Percentiles rank a stretch among this genome's conserved stretches.
Evolutionary conservation across 2,797 vertebrate species (phyloP).

Genomic region (Danio kyathit): DNA sequence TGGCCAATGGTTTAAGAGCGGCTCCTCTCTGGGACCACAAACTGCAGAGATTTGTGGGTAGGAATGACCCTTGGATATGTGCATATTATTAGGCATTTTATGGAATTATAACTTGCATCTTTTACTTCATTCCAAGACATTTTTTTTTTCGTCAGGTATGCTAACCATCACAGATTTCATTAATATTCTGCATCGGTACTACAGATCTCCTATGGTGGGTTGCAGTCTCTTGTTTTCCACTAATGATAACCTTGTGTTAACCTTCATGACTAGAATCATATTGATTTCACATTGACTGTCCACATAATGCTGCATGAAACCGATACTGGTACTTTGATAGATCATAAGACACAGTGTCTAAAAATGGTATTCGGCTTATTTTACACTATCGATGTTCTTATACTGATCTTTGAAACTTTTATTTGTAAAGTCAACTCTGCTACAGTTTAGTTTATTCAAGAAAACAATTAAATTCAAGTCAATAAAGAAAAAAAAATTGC

Average conservation of each 20-base stretch:
- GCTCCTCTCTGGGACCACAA: slow-evolving; percentile 97
- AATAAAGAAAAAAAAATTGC: too few relatives aligned
- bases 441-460: too few relatives aligned
- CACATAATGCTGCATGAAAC: neutral
- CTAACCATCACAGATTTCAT: slow-evolving; percentile 99
- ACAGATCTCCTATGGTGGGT: slow-evolving; percentile 91
- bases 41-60: slow-evolving; percentile 96
- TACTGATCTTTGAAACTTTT: neutral
- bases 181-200: slow-evolving; percentile 95
- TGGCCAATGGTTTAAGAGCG: slow-evolving; percentile 92
- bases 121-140: neutral
- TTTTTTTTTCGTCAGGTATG: slow-evolving; percentile 83
- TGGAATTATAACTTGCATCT: neutral
- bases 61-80: slow-evolving; percentile 61
- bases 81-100: neutral
- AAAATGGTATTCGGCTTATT: neutral
- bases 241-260: neutral
- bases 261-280: neutral
- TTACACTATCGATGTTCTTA: neutral
- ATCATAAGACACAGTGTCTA: neutral
- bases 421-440: neutral
- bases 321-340: neutral
- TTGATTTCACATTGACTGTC: slow-evolving; percentile 7
- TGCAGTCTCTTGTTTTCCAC: neutral
- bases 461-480: too few relatives aligned